Conservation (phyloP, 2,888 invertebrate genomes). For the Tribolium freemani region DNA sequence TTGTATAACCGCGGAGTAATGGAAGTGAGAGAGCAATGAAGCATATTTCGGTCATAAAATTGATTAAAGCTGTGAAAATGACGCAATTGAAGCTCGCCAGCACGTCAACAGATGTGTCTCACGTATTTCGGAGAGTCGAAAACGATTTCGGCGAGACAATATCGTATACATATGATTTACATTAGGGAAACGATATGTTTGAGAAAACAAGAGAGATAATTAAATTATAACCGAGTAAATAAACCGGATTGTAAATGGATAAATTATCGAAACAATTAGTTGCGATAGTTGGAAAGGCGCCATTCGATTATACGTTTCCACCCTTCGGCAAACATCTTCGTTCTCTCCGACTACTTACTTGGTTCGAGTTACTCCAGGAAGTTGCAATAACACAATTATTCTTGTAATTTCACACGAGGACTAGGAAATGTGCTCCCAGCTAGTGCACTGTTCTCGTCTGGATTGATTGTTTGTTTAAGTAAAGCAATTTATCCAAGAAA, state of each 20-base stretch:
- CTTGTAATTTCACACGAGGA: constrained; percentile 49
- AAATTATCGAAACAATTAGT: constrained; percentile 22
- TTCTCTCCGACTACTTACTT: constrained; percentile 8
- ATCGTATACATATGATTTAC: constrained; percentile 20
- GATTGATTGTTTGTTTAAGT: constrained; percentile 33
- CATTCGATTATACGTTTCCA: constrained; percentile 18
- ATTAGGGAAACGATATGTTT: neutral
- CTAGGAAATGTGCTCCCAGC: constrained; percentile 25
- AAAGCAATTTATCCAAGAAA: constrained; percentile 21
- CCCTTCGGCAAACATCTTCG: constrained; percentile 39
- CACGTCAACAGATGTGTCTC: constrained; percentile 32
- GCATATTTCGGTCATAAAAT: constrained; percentile 37
- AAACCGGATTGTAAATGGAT: constrained; percentile 21
- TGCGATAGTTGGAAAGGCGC: neutral
- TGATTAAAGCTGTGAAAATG: constrained; percentile 36
- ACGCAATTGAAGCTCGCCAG: constrained; percentile 20
- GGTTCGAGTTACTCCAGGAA: constrained; percentile 42
- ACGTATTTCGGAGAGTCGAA: constrained; percentile 8
- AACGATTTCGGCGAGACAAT: constrained; percentile 30
- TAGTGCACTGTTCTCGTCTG: constrained; percentile 7
- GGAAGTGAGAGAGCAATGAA: constrained; percentile 29
- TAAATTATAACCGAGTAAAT: constrained; percentile 21
- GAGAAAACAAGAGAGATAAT: constrained; percentile 26
- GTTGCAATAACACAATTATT: constrained; percentile 53
- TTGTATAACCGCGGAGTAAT: constrained; percentile 35